Base-by-base conservation (phyloP, 2,113 vertebrate species). In the Bubo blakistoni region DNA sequence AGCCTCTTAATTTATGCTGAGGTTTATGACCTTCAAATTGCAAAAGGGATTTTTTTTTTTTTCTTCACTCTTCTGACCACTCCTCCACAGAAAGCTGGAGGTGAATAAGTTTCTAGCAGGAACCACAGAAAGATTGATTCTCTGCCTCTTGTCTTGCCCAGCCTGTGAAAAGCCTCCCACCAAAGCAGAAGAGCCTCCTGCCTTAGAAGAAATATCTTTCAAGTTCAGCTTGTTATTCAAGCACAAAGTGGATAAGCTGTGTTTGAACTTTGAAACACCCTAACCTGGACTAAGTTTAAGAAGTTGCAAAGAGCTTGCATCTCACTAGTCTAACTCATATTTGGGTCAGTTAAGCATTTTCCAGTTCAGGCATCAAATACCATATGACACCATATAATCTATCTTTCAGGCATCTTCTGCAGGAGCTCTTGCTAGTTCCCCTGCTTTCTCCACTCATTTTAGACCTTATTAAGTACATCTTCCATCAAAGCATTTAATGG, bases 391-490 rank as follows among this genome's bases (percentile, higher is more conserved):
- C 67, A 86, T 27, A 52, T 88, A 96, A 96, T 97, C 96, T 97
- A 87, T 97, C 94, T 97, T 85, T 69, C 46, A 95, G 96, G 86
- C 77, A 93, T 94, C 94, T 88, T 95, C 93, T 15, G 69, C 86
- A 51, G 79, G 71, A 95, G 76, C 52, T 11, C 81, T 93, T 4
- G 2, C 92, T 90, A 54, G 29, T 49, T 71, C 91, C 85, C 91
- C 78, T 92, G 81, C 95, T 96, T 97, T 96, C 92, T 78, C 83
- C 24, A 38, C 86, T 96, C 88, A 79, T 96, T 96, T 95, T 63
- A 95, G 93, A 96, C 92, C 72, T 97, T 70, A 91, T 97, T 70
- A 91, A 96, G 96, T 94, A 96, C 95, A 96, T 79, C 96, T 98
- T 91, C 88, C 90, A 95, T 88, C 76, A 94, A 89, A 94, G 92